Percentiles rank a stretch among this genome's conserved stretches.
Conservation (phyloP, 2,888 invertebrate genomes). For the Orthosia gracilis region DNA sequence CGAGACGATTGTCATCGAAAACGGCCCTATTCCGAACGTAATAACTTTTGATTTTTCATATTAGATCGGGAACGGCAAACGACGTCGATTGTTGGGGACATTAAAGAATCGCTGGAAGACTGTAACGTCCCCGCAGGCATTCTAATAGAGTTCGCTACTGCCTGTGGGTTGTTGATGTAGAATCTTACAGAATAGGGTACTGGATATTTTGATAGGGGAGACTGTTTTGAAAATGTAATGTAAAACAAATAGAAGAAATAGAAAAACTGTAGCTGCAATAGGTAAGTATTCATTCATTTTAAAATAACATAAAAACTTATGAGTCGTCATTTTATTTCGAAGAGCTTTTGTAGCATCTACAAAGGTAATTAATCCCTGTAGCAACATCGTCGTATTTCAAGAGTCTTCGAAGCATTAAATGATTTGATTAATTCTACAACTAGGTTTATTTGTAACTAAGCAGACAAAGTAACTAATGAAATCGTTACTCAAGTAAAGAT, state of each 20-base stretch:
- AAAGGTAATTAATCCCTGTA: not conserved
- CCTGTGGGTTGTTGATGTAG: slow-evolving; percentile 62
- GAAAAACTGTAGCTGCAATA: not conserved
- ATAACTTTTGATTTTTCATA: slow-evolving; percentile 78
- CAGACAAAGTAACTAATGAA: not conserved
- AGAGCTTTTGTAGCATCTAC: slow-evolving; percentile 7
- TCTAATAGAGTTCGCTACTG: slow-evolving; percentile 81
- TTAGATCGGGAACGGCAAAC: slow-evolving; percentile 75
- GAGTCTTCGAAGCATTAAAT: no score
- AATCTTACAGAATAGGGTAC: slow-evolving; percentile 59
- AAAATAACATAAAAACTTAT: no score
- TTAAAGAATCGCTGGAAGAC: slow-evolving; percentile 84
- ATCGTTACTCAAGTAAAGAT: not conserved
- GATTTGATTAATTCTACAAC: no score
- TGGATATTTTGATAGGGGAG: slow-evolving; percentile 24
- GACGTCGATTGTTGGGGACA: slow-evolving; percentile 77
- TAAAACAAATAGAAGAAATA: slow-evolving; percentile 38
- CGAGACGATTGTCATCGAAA: slow-evolving; percentile 42
- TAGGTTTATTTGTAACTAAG: not conserved
- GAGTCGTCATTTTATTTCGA: not conserved
- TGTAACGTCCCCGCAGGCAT: slow-evolving; percentile 86
- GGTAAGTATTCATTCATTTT: no score
- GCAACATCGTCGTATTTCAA: not conserved
- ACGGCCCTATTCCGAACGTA: slow-evolving; percentile 66
- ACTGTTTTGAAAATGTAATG: slow-evolving; percentile 43